phyloP scores from a whole-genome alignment of 1,140 invertebrate genomes.

The Drosophila hydei region DNA sequence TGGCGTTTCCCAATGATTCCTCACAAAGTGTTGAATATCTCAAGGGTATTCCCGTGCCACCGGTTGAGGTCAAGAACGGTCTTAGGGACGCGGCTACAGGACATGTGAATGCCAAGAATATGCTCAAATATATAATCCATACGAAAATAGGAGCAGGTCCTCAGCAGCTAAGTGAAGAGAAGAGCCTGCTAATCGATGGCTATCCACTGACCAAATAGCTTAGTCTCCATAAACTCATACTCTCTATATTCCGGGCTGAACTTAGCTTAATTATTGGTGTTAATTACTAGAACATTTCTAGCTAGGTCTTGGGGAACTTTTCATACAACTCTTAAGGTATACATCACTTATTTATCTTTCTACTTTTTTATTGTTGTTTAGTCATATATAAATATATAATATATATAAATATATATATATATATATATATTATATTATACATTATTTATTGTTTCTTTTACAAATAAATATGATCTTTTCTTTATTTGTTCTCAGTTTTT shows the following conservation, averaged over 20 bases:
- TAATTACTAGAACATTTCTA: slow-evolving; percentile 1
- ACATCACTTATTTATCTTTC: no score
- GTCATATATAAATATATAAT: background rate
- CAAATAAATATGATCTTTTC: slow-evolving; percentile 27
- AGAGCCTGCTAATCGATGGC: slow-evolving; percentile 86
- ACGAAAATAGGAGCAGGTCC: slow-evolving; percentile 92
- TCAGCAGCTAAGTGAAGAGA: slow-evolving; percentile 82
- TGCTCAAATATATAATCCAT: slow-evolving; percentile 93
- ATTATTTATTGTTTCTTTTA: slow-evolving; percentile 26
- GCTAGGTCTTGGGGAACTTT: background rate
- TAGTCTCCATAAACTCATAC: background rate
- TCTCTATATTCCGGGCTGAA: slow-evolving; percentile 5
- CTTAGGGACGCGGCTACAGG: slow-evolving; percentile 1
- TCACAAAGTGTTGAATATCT: slow-evolving; percentile 85
- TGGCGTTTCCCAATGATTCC: slow-evolving; percentile 89
- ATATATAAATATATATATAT: background rate
- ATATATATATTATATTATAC: slow-evolving; percentile 17
- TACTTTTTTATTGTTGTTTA: slow-evolving; percentile 8
- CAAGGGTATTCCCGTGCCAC: slow-evolving; percentile 85
- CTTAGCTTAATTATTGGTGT: background rate
- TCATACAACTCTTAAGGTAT: background rate
- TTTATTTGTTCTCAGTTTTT: slow-evolving; percentile 15
- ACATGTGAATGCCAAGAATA: slow-evolving; percentile 83
- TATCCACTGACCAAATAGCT: slow-evolving; percentile 70
- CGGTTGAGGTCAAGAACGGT: slow-evolving; percentile 11